Conservation (phyloP, 2,113 vertebrate genomes). For the Fukomys damarensis region DNA sequence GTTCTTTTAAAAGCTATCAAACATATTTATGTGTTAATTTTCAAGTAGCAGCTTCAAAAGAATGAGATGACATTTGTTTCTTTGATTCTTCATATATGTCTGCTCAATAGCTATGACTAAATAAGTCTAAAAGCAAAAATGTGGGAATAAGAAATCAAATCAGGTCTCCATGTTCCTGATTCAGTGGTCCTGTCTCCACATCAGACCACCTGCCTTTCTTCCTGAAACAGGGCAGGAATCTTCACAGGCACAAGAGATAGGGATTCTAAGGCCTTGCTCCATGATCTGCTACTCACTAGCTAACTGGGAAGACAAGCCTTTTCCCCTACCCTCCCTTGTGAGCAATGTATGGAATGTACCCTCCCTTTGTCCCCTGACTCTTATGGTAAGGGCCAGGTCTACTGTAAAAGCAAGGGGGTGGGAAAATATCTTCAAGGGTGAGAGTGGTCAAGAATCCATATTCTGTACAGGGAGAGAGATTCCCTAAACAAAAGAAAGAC, state of each 20-base stretch:
- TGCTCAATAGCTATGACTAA: neutral
- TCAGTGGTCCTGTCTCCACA: neutral
- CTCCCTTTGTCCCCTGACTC: neutral
- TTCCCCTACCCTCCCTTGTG: neutral
- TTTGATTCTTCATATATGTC: neutral
- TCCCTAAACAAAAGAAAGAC: neutral
- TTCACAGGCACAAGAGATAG: neutral
- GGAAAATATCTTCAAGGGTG: neutral
- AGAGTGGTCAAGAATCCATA: neutral
- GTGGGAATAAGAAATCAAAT: neutral
- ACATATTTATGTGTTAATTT: neutral
- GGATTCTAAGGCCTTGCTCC: neutral
- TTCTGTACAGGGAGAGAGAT: neutral
- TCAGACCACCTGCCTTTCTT: neutral
- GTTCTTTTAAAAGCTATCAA: neutral
- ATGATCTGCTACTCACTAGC: neutral
- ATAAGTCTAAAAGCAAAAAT: neutral
- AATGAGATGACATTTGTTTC: neutral
- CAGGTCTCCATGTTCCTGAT: neutral
- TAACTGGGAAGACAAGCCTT: neutral
- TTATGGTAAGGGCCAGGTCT: no score
- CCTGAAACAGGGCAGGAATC: neutral
- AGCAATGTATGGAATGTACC: neutral
- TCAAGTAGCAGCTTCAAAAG: neutral
- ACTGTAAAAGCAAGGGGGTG: neutral